These are phyloP conservation scores for Helicolenus hilgendorfi DNA, from an alignment of 2,797 vertebrate species.

Conservation along the genomic window DNA sequence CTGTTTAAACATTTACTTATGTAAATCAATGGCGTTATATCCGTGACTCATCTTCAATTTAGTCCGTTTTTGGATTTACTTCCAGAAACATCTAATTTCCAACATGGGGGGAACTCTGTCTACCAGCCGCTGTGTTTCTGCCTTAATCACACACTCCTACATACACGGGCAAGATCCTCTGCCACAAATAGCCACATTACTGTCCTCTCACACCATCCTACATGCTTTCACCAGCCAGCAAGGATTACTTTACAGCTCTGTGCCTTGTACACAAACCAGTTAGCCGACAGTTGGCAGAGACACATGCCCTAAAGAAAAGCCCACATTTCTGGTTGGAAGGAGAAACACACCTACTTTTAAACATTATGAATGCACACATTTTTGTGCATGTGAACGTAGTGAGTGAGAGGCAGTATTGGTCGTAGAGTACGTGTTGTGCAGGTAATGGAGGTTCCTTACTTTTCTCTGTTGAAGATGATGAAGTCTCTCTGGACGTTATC, in stretches of 20 bases:
- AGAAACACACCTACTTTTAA: too few species aligned
- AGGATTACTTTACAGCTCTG: neutral
- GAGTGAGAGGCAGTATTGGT: neutral
- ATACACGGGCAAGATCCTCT: constrained; percentile 1
- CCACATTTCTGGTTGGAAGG: too few species aligned
- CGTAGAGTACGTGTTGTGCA: neutral
- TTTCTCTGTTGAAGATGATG: constrained; percentile 98
- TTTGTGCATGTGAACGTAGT: too few species aligned
- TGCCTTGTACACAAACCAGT: too few species aligned
- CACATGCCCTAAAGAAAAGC: too few species aligned
- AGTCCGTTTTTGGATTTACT: neutral
- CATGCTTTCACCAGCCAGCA: constrained; percentile 11
- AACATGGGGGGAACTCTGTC: neutral
- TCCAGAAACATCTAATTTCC: neutral
- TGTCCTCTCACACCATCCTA: constrained; percentile 35
- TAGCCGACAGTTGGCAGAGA: too few species aligned
- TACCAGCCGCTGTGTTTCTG: neutral
- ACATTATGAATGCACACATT: too few species aligned
- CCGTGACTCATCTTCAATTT: neutral
- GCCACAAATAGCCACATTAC: constrained; percentile 18
- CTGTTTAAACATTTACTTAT: neutral
- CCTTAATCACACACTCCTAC: constrained; percentile 18
- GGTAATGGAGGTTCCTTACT: constrained; percentile 86
- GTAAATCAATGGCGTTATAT: neutral
- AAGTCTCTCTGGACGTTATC: constrained; percentile 97